Base-by-base conservation (phyloP, 2,888 invertebrate species). In the Synergus itoensis region DNA sequence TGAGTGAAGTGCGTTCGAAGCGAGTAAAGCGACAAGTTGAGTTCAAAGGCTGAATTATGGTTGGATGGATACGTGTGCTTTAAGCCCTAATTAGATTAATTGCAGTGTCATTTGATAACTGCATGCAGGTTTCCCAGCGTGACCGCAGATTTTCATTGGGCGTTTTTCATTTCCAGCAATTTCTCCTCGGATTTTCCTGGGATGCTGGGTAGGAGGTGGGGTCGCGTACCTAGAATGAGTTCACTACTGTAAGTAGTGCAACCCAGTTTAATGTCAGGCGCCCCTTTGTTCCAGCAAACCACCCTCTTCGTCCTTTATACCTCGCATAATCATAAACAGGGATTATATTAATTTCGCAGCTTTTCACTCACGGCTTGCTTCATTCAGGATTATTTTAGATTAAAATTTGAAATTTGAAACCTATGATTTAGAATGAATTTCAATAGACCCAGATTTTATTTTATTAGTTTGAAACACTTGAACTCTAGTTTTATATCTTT, bases 241-340 rank as follows among this genome's bases (percentile, higher is more conserved):
- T 78, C 79, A 77, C 69, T 4, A 21, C 62, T 60, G 75, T 83
- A 86, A 89, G 90, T 90, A 89, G 90, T 87, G 87, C 86, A 88
- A 87, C 86, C 86, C 87, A 87, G 87, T 88, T 89, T 88, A 83
- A 79, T 78, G 88, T 87, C 90, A 87, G 90, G 82, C 90, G 81
- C 77, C 80, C 82, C 76, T 81, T 77, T 63, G 82, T 81, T 80
- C 48, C 77, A 67, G 78, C 82, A 62, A 77, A 77, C 73, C 81
- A 78, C 75, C 80, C 77, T 79, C 76, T 77, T 73, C 28, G 69
- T 12, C 77, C 75, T 62, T 76, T 75, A 78, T 78, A 73, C 78
- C 43, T 77, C 78, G 64, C 64, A 77, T 76, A 76, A 79, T 67
- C 63, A 64, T 69, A 41, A 78, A 57, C 53, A 75, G 53, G 64